A percentile compares a stretch with the other conserved stretches of the same genome.
Conservation (phyloP, 1,140 invertebrate genomes). For the Sycophaga agraensis region DNA sequence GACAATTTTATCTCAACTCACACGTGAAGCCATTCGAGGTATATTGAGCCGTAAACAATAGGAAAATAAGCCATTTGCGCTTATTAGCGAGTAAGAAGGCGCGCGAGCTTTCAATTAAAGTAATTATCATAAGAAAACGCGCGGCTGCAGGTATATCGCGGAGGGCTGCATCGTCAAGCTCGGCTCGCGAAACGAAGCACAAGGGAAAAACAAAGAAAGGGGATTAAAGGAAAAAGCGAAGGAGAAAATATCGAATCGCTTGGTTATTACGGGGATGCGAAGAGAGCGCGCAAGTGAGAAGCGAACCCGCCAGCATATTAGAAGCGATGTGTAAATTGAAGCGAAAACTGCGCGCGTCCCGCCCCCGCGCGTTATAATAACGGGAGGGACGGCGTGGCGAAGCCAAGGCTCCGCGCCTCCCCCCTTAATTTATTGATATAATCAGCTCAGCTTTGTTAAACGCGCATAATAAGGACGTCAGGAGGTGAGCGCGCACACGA, state of each 20-base stretch:
- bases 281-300: neutral
- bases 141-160: neutral
- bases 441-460: constrained; percentile 55
- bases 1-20: too few relatives aligned
- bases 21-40: too few relatives aligned
- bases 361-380: constrained; percentile 9
- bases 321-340: constrained; percentile 23
- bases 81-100: neutral
- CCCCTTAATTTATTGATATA: constrained; percentile 55
- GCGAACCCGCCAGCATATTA: constrained; percentile 6
- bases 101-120: constrained; percentile 1
- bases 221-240: neutral
- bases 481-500: constrained; percentile 19
- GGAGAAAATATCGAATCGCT: constrained; percentile 4
- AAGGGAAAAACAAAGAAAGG: neutral
- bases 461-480: constrained; percentile 47
- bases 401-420: constrained; percentile 28
- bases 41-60: too few relatives aligned
- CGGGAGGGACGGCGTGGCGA: neutral
- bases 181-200: neutral
- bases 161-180: neutral
- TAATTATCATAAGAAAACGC: constrained; percentile 4
- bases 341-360: constrained; percentile 16
- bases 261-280: neutral
- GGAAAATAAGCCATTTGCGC: neutral